A percentile compares a stretch with the other conserved stretches of the same genome.
Conservation (phyloP, 2,113 vertebrate genomes). For the Origma solitaria region DNA sequence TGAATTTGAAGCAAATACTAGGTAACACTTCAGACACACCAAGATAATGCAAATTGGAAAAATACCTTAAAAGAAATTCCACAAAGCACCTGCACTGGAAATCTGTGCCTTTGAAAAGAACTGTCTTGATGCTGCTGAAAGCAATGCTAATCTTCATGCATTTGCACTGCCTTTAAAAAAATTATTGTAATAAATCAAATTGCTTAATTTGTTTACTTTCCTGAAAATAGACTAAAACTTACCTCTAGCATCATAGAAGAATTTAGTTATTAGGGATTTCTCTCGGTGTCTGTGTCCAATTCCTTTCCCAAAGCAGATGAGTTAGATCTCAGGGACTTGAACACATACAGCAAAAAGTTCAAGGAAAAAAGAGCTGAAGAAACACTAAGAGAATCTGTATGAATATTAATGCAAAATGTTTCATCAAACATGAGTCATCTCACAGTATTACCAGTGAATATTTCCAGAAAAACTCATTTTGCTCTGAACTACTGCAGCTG, state of each 20-base stretch:
- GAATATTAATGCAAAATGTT: neutral
- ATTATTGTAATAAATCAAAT: neutral
- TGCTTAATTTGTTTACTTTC: neutral
- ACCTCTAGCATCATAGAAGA: neutral
- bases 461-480: neutral
- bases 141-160: neutral
- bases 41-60: neutral
- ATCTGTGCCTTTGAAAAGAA: neutral
- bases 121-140: neutral
- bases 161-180: neutral
- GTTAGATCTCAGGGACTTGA: neutral
- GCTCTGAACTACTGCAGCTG: neutral
- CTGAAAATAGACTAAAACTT: neutral
- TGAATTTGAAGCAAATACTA: neutral
- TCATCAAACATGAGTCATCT: neutral
- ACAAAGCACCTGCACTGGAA: neutral
- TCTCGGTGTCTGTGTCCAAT: neutral
- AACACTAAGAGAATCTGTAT: neutral
- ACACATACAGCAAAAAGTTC: neutral
- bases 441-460: neutral
- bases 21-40: neutral
- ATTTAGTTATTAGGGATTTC: neutral
- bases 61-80: neutral
- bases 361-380: neutral
- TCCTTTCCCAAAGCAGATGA: neutral